Evolutionary conservation across 2,888 invertebrate genomes (phyloP).

Genomic region (Cryptocephalus moraei): DNA sequence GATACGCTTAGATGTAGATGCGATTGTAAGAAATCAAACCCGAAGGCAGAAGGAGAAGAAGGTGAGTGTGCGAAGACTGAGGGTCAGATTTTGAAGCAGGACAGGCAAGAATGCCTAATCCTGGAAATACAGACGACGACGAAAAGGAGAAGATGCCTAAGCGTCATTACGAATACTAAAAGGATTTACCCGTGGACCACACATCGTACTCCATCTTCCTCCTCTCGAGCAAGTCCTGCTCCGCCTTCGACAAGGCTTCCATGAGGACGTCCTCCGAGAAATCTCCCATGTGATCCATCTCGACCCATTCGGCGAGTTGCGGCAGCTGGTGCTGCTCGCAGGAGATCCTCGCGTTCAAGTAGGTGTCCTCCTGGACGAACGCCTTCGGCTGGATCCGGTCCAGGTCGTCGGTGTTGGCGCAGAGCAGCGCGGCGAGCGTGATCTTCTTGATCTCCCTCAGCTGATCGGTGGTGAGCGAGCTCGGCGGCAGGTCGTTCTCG

Average conservation of each 20-base stretch:
- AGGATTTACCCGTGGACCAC: conserved; percentile 65
- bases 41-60: too few species aligned
- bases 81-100: too few species aligned
- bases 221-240: conserved; percentile 62
- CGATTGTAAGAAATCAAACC: too few species aligned
- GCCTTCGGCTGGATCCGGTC: conserved; percentile 73
- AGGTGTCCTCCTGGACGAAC: conserved; percentile 76
- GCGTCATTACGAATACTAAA: conserved; percentile 32
- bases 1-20: too few species aligned
- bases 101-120: too few species aligned
- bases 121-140: too few species aligned
- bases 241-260: conserved; percentile 69
- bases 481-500: conserved; percentile 87
- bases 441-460: conserved; percentile 72
- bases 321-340: conserved; percentile 63
- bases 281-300: conserved; percentile 53
- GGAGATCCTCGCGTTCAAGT: conserved; percentile 64
- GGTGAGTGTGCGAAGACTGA: too few species aligned
- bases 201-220: conserved; percentile 73
- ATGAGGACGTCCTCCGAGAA: conserved; percentile 61
- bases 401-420: conserved; percentile 61
- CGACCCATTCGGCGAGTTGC: conserved; percentile 62
- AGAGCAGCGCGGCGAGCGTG: conserved; percentile 68
- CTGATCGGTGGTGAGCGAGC: conserved; percentile 67
- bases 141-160: neutral